Percentiles rank a stretch among this genome's conserved stretches.
Conservation (phyloP, 2,113 vertebrate species). For the Gallinago media region DNA sequence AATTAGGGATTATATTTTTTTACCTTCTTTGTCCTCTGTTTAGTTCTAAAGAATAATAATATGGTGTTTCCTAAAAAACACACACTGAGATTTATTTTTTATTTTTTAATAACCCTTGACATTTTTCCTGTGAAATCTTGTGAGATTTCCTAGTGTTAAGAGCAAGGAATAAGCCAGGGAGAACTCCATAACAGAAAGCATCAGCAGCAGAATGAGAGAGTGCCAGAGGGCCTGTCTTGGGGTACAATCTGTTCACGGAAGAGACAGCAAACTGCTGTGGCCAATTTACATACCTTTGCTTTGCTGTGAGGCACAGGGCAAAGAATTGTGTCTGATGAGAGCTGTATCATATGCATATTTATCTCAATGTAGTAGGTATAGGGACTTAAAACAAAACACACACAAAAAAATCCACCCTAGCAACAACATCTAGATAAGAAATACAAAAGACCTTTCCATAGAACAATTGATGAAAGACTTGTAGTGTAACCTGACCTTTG, state of each 20-base stretch:
- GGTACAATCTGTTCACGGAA: neutral
- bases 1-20: neutral
- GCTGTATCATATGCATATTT: neutral
- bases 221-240: neutral
- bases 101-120: neutral
- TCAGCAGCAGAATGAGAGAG: neutral
- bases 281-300: constrained; percentile 18
- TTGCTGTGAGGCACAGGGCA: neutral
- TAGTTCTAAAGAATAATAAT: neutral
- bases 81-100: neutral
- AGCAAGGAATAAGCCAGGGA: neutral
- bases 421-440: constrained; percentile 9
- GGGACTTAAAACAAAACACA: neutral
- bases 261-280: neutral
- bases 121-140: neutral
- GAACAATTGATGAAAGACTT: constrained; percentile 16
- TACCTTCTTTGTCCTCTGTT: neutral
- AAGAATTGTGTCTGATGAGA: neutral
- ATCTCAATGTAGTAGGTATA: neutral
- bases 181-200: neutral
- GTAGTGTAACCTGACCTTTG: neutral
- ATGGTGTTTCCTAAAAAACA: neutral
- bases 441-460: neutral
- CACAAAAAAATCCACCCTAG: neutral
- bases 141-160: constrained; percentile 6